Conservation (phyloP, 2,113 vertebrate genomes). For the Pachyramphus minor region DNA sequence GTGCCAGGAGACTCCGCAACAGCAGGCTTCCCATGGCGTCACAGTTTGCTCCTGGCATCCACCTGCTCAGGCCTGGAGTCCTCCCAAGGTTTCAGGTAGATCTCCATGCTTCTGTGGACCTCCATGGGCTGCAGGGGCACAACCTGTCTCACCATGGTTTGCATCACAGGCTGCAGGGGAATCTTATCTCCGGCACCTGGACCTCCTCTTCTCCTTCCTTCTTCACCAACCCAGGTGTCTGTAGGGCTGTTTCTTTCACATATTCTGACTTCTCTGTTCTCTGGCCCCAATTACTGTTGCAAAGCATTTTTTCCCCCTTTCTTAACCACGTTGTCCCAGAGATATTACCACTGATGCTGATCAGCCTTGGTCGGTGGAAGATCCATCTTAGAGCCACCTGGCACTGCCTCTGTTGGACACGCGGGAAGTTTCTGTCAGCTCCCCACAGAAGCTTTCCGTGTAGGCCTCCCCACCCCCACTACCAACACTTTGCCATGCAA, state of each 20-base stretch:
- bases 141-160: not conserved
- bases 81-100: not conserved
- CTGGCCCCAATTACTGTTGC: not conserved
- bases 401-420: not conserved
- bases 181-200: not conserved
- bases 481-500: not conserved
- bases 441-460: not conserved
- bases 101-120: fast-evolving
- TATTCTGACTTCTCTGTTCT: not conserved
- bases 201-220: not conserved
- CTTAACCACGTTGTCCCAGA: not conserved
- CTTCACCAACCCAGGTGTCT: not conserved
- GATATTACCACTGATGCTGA: not conserved
- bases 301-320: not conserved
- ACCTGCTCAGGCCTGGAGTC: not conserved
- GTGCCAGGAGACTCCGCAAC: not conserved
- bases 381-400: fast-evolving
- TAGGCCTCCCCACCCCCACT: not conserved
- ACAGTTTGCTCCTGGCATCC: not conserved
- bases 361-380: not conserved
- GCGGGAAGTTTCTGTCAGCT: not conserved
- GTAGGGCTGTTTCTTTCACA: not conserved
- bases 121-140: not conserved
- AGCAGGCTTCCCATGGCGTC: not conserved
- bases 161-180: not conserved